phyloP scores from a whole-genome alignment of 2,113 vertebrate species.

The Hyaena hyaena region DNA sequence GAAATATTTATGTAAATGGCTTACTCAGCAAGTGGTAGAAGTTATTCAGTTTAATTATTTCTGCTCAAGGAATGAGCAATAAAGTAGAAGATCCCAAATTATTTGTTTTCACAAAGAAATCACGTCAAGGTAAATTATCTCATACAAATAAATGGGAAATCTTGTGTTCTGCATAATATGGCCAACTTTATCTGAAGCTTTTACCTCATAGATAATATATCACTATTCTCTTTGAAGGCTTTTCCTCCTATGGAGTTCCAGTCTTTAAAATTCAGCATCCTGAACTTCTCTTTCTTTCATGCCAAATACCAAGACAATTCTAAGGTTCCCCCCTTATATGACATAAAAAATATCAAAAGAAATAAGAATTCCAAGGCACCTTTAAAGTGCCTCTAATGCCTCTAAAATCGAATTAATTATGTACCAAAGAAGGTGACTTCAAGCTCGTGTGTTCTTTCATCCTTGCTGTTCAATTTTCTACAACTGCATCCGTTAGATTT shows the following conservation, averaged over 20 bases:
- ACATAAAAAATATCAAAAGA: not conserved
- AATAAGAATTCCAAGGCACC: not conserved
- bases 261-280: slow-evolving; percentile 10
- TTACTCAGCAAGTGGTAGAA: not conserved
- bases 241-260: not conserved
- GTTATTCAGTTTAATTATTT: slow-evolving; percentile 41
- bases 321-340: not conserved
- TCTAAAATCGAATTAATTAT: not conserved
- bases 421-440: not conserved
- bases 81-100: not conserved
- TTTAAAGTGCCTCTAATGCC: not conserved
- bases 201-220: slow-evolving; percentile 10
- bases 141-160: not conserved
- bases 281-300: not conserved
- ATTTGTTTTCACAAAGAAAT: not conserved
- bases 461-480: not conserved
- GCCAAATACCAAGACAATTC: not conserved
- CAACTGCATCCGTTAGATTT: not conserved
- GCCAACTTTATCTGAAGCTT: not conserved
- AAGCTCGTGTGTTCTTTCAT: not conserved
- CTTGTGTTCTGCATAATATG: not conserved
- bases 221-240: slow-evolving; percentile 34
- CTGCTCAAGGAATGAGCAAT: not conserved
- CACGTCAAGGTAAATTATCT: not conserved
- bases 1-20: not conserved